Conservation (phyloP, 2,888 invertebrate species). For the Oscheius sp. region DNA sequence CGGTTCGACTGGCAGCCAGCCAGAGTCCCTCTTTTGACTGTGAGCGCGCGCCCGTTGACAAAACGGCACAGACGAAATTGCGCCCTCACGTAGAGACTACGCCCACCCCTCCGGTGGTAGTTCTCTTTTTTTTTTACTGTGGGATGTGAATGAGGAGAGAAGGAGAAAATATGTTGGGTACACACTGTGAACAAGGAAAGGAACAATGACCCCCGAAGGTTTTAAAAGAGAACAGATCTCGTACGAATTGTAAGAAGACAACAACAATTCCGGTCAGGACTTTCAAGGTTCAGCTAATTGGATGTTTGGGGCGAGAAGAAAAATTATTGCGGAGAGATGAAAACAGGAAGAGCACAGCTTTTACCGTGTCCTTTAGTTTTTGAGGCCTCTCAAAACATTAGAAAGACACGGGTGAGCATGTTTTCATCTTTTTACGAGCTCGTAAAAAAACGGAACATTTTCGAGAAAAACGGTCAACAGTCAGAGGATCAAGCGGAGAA, state of each 20-base stretch:
- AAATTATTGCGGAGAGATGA: background rate
- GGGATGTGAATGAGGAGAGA: slow-evolving; percentile 1
- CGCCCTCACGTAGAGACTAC: slow-evolving; percentile 32
- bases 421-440: too few relatives aligned
- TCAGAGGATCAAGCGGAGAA: too few relatives aligned
- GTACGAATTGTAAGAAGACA: background rate
- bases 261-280: background rate
- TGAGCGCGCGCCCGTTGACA: slow-evolving; percentile 3
- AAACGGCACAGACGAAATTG: slow-evolving; percentile 22
- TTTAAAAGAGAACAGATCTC: background rate
- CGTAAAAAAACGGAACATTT: too few relatives aligned
- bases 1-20: slow-evolving; percentile 5
- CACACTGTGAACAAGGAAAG: background rate
- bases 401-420: too few relatives aligned
- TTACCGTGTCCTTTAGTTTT: too few relatives aligned
- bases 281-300: background rate
- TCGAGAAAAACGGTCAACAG: too few relatives aligned
- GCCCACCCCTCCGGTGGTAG: slow-evolving; percentile 13
- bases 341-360: background rate
- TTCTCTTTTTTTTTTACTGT: background rate
- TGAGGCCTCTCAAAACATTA: too few relatives aligned
- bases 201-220: background rate
- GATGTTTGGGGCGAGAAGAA: background rate
- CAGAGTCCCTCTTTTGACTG: background rate
- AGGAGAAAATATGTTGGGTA: background rate